Evolutionary conservation across 2,797 vertebrate species (phyloP), one percentile per base, ranked within the genome.

Genomic region (Amblyopsis hoosieri): DNA sequence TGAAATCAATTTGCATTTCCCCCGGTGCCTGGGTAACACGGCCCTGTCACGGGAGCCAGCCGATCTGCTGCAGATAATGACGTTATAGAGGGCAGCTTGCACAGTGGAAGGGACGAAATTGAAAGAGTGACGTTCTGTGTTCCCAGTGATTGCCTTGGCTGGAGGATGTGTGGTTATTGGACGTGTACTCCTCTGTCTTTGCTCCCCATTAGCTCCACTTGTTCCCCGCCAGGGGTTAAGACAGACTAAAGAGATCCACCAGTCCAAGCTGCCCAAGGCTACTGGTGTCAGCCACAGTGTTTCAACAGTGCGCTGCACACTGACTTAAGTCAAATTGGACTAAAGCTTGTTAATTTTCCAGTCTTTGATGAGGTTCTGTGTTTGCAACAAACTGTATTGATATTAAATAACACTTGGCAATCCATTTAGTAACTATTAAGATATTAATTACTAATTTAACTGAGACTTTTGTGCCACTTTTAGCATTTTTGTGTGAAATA

Each of bases 1-100:
- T 90, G 81, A 91, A 93, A 93, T 93, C 93, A 93, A 93, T 93
- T 93, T 93, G 93, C 92, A 93, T 94, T 92, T 92, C 90, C 91
- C 77, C 80, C 52, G 57, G 87, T 85, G 92, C 78, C 84, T 63
- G 85, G 87, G 87, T 91, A 93, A 92, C 89, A 91, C 71, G 79
- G 83, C 87, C 84, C 89, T 92, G 92, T 93, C 93, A 92, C 85
- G 90, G 80, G 82, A 86, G 83, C 79, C 88, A 69, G 84, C 83
- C 90, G 90, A 94, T 92, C 85, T 81, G 83, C 79, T 79, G 74
- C 82, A 89, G 88, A 93, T 93, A 93, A 93, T 92, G 91, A 92
- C 89, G 86, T 90, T 88, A 89, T 80, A 64, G 86, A 86, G 86
- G 84, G 82, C 57, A 76, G 79, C 81, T 87, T 66, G 85, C 71